Percentiles rank a stretch among this genome's conserved stretches.
These are phyloP conservation scores for Lampris incognitus DNA, from an alignment of 2,113 vertebrate species.

Conservation along the genomic window DNA sequence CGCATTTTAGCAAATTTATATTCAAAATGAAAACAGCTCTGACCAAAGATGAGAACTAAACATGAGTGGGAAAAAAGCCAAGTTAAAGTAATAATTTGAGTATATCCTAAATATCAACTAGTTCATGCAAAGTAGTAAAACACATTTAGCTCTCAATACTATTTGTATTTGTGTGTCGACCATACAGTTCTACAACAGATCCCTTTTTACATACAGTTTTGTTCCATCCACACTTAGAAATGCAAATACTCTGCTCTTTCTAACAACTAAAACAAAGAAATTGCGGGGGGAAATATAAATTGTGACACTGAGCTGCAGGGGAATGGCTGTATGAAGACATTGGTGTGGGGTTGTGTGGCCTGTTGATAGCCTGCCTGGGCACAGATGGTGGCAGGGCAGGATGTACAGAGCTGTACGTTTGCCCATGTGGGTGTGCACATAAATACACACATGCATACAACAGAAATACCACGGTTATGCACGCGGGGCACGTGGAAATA, in stretches of 20 bases:
- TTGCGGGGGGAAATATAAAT: not conserved
- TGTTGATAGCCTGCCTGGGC: conserved; percentile 74
- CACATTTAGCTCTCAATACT: not conserved
- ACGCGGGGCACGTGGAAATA: conserved; percentile 62
- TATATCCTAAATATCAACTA: not conserved
- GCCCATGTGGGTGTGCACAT: conserved; percentile 57
- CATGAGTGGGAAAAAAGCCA: not conserved
- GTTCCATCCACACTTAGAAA: too few relatives aligned
- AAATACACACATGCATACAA: conserved; percentile 9
- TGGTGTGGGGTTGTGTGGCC: conserved; percentile 62
- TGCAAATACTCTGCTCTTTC: not conserved
- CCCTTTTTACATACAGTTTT: too few relatives aligned
- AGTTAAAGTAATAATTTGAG: not conserved
- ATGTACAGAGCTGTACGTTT: conserved; percentile 72
- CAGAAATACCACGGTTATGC: conserved; percentile 24
- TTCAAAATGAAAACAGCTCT: not conserved
- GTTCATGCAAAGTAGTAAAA: not conserved
- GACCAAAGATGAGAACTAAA: not conserved
- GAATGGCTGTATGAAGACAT: conserved; percentile 55
- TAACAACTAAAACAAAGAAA: not conserved
- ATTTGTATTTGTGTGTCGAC: too few relatives aligned
- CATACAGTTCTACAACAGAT: too few relatives aligned
- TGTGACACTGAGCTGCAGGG: conserved; percentile 28
- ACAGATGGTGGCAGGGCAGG: conserved; percentile 84
- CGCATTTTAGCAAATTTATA: too few relatives aligned